Evolutionary conservation across 2,888 invertebrate species (phyloP).

Genomic region (Tridacna gigas): DNA sequence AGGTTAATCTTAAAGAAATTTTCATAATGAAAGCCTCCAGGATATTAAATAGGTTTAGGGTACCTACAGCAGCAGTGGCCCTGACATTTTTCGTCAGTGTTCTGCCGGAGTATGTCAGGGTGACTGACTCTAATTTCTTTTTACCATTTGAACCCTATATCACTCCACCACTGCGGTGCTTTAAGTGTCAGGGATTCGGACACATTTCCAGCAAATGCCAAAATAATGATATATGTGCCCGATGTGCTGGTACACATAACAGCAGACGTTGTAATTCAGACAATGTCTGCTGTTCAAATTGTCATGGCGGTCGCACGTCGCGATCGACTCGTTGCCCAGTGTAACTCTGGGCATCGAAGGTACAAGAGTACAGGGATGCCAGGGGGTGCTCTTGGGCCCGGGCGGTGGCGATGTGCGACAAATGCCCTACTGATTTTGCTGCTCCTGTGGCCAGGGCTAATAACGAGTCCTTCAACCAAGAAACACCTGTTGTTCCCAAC

Average conservation of each 20-base stretch:
- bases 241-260: neutral
- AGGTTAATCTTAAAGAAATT: neutral
- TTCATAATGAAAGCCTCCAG: neutral
- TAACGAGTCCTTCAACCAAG: too few species aligned
- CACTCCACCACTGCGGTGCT: neutral
- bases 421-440: too few species aligned
- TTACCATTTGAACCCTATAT: neutral
- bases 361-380: neutral
- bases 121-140: neutral
- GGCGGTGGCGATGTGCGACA: neutral
- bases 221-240: neutral
- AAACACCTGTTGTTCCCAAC: too few species aligned
- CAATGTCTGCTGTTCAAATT: neutral
- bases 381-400: constrained; percentile 3
- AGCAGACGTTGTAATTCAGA: too few species aligned
- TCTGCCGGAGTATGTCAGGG: neutral
- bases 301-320: neutral
- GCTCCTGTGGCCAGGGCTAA: too few species aligned
- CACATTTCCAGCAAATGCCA: neutral
- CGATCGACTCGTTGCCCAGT: neutral
- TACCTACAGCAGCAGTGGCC: neutral
- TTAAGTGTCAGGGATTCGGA: neutral
- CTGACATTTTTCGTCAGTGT: neutral
- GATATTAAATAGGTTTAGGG: neutral
- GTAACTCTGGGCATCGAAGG: neutral